Evolutionary conservation across 2,797 vertebrate species (phyloP), one percentile per base, ranked within the genome.

Genomic region (Malurus leucopterus): DNA sequence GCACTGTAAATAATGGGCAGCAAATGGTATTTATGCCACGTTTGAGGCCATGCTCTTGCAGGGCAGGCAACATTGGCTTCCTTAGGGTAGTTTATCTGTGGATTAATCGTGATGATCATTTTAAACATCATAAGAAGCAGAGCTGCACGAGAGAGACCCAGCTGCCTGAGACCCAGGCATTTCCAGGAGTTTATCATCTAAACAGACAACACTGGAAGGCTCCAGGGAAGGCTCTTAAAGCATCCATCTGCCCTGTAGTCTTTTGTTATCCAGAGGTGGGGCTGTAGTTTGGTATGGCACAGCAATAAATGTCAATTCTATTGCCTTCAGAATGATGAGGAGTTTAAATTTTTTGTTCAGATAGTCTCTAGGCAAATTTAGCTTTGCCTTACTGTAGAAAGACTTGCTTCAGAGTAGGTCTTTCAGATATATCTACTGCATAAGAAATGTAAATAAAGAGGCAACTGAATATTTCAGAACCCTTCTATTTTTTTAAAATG

Each of bases 161-260:
- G n/a, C n/a, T n/a, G n/a, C n/a, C n/a, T n/a, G 38, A 18, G 22
- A 32, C 67, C 49, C 55, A 73, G 61, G 59, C 55, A 63, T 92
- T 93, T 86, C 24, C 34, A 94, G 70, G 76, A 78, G 63, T 95
- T 94, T 84, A 57, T 92, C 63, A 81, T 91, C 85, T 59, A 78
- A 88, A 86, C 16, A 81, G 83, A 81, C 46, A 78, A 63, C 27
- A 64, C 43, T 84, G 61, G 32, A 89, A 78, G 53, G 57, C 91
- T 89, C 83, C 7, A 11, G 67, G 77, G 91, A 92, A 75, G 55
- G 43, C 78, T 91, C 88, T 90, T 78, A 86, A 76, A 80, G 41
- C 51, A 78, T 91, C 43, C 43, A 69, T 88, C 89, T 92, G 61
- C 78, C 38, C 30, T 71, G 43, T n/a, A 84, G 65, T 74, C 79